These are phyloP conservation scores for Drosophila persimilis DNA, from an alignment of 1,140 invertebrate species.

Conservation along the genomic window DNA sequence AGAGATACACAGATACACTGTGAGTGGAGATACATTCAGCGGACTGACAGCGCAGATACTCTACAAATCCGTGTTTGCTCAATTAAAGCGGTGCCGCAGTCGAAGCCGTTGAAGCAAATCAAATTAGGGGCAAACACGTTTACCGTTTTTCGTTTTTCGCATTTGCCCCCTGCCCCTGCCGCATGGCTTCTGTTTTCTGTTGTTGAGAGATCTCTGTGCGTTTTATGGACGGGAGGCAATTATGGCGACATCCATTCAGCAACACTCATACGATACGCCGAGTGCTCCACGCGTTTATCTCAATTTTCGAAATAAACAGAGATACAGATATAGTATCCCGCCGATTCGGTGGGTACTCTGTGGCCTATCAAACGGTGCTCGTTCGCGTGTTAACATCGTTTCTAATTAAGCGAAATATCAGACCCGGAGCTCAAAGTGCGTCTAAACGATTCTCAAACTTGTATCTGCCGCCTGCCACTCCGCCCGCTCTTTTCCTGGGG, in stretches of 20 bases:
- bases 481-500: not conserved
- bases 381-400: conserved; percentile 69
- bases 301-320: conserved; percentile 60
- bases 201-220: conserved; percentile 22
- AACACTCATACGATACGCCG: conserved; percentile 43
- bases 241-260: conserved; percentile 39
- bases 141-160: conserved; percentile 40
- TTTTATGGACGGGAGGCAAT: conserved; percentile 22
- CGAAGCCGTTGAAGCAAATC: conserved; percentile 43
- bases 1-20: not conserved
- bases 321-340: conserved; percentile 46
- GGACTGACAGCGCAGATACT: conserved; percentile 8
- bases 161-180: not conserved
- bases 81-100: conserved; percentile 45
- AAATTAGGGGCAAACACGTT: conserved; percentile 75
- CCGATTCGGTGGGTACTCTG: conserved; percentile 24
- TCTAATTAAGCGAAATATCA: conserved; percentile 53
- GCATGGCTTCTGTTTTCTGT: too few relatives aligned
- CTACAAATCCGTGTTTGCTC: conserved; percentile 53
- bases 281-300: conserved; percentile 56
- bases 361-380: conserved; percentile 12
- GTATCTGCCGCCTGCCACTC: not conserved
- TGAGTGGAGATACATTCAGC: conserved; percentile 19
- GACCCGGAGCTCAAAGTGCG: not conserved
- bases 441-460: not conserved